Evolutionary conservation across 2,113 vertebrate species (phyloP), one percentile per base, ranked within the genome.

Genomic region (Phaethornis superciliosus): DNA sequence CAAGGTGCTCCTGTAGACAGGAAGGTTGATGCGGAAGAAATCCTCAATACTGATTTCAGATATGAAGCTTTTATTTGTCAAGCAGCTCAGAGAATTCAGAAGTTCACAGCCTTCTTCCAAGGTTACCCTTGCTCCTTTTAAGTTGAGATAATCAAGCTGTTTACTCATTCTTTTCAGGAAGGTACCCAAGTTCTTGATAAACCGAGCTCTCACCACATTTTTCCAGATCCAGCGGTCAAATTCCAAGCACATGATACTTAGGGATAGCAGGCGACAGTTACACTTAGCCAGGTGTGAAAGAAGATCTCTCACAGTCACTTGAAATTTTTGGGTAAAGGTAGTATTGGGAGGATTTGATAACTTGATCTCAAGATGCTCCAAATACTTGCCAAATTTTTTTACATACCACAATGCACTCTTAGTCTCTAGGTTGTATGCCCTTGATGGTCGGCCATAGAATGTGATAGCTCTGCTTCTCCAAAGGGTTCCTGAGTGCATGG

Each of bases 391-490:
- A 69, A 97, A 98, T 88, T 97, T 97, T 90, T 96, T 97, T 37
- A 95, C 81, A 6, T 98, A 98, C 95, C 96, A 97, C 28, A 98
- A 85, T 4, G 97, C 97, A 3, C 93, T 96, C 78, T 97, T 79
- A 10, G 97, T 88, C 52, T 98, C 96, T 0, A 92, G 59, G 0
- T 75, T 90, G 0, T 88, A 94, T 15, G 89, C 76, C 33, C 91
- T 89, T 64, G 96, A 97, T 9, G 96, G 89, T 13, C 85, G 86
- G 71, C 97, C 97, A 3, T 91, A 96, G 92, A 98, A 98, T 1
- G 93, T 97, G 96, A 98, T 97, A 62, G 96, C 96, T 67, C 97
- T 94, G 28, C 92, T 92, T 24, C 97, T 96, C 98, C 98, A 98
- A 46, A 98, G 97, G 35, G 95, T 96, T 18, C 97, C 98, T 0